phyloP scores from a whole-genome alignment of 2,113 vertebrate species.

The Xyrauchen texanus region DNA sequence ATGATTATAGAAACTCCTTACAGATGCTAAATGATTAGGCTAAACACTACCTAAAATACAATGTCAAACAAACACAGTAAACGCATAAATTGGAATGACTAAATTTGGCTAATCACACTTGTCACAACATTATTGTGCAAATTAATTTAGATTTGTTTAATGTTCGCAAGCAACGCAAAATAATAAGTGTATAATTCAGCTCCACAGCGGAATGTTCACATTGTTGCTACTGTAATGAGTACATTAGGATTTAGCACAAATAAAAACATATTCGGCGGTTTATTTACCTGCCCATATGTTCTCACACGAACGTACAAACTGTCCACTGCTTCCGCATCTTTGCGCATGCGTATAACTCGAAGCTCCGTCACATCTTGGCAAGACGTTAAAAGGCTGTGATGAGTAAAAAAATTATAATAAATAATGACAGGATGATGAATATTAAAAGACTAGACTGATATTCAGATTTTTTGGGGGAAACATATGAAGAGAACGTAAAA shows the following conservation, averaged over 20 bases:
- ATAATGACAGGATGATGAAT: no score
- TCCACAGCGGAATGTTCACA: neutral
- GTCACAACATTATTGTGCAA: no score
- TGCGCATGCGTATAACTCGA: constrained; percentile 24
- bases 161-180: no score
- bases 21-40: neutral
- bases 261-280: neutral
- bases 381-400: neutral
- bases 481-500: no score
- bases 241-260: neutral
- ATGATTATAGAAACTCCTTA: neutral
- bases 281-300: constrained; percentile 35
- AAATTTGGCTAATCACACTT: no score
- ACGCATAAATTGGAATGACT: no score
- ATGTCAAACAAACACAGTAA: no score
- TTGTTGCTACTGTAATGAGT: neutral
- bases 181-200: neutral
- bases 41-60: neutral
- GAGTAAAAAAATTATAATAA: no score
- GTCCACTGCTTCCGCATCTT: neutral
- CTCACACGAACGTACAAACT: neutral
- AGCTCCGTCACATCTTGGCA: neutral
- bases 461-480: no score
- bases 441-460: no score
- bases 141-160: no score